These are phyloP conservation scores for Tauraco hartlaubi DNA, from an alignment of 2,797 vertebrate species.

Conservation along the genomic window DNA sequence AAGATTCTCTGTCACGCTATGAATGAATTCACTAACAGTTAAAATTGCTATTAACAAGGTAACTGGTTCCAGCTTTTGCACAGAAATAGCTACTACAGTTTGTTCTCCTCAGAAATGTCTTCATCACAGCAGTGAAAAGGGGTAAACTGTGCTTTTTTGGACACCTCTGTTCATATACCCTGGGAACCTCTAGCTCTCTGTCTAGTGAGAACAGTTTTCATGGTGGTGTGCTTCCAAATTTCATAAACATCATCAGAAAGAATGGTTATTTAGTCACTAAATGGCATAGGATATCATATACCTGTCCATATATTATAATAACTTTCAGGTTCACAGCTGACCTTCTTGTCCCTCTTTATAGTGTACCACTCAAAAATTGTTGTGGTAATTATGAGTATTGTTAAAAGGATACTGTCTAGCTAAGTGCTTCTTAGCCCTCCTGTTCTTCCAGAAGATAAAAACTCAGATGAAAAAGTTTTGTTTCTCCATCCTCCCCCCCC, in stretches of 20 bases:
- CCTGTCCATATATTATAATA: background rate
- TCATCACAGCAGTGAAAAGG: background rate
- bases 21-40: background rate
- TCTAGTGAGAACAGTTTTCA: background rate
- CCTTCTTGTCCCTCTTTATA: background rate
- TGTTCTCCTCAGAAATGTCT: background rate
- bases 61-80: background rate
- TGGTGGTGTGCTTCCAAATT: background rate
- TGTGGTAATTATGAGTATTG: background rate
- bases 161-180: background rate
- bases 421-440: background rate
- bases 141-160: background rate
- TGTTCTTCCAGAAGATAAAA: background rate
- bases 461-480: background rate
- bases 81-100: background rate
- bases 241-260: background rate
- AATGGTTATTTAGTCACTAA: background rate
- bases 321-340: background rate
- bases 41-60: background rate
- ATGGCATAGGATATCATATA: background rate
- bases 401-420: background rate
- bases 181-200: background rate
- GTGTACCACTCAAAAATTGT: background rate
- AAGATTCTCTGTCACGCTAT: background rate
- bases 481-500: rapidly evolving